phyloP scores from a whole-genome alignment of 2,113 vertebrate species.

The Lophochroa leadbeateri region DNA sequence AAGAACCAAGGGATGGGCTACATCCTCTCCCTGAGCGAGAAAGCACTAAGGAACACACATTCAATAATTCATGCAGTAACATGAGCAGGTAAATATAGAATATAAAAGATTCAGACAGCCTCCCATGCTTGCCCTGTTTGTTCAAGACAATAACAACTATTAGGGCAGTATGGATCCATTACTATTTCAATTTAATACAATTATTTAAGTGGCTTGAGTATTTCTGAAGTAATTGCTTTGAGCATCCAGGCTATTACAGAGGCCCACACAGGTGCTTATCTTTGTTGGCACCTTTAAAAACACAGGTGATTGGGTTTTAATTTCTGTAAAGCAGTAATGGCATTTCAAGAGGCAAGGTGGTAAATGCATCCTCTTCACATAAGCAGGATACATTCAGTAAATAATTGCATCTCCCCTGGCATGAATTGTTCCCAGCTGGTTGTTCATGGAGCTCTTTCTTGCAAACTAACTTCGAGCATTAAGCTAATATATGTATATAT shows the following conservation, averaged over 20 bases:
- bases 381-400: not conserved
- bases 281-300: not conserved
- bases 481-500: not conserved
- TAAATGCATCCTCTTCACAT: not conserved
- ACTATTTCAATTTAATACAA: not conserved
- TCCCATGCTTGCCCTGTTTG: not conserved
- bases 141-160: not conserved
- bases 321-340: not conserved
- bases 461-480: not conserved
- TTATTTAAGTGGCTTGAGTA: not conserved
- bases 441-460: not conserved
- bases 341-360: not conserved
- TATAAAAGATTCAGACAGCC: not conserved
- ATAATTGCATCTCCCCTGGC: not conserved
- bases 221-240: slow-evolving; percentile 9
- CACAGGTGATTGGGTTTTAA: not conserved
- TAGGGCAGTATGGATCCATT: not conserved
- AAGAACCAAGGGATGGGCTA: not conserved
- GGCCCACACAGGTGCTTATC: not conserved
- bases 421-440: not conserved
- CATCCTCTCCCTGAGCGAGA: not conserved
- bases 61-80: not conserved
- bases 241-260: not conserved
- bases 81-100: not conserved
- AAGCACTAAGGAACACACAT: not conserved